Conservation (phyloP, 1,140 invertebrate genomes). For the Penaeus chinensis region DNA sequence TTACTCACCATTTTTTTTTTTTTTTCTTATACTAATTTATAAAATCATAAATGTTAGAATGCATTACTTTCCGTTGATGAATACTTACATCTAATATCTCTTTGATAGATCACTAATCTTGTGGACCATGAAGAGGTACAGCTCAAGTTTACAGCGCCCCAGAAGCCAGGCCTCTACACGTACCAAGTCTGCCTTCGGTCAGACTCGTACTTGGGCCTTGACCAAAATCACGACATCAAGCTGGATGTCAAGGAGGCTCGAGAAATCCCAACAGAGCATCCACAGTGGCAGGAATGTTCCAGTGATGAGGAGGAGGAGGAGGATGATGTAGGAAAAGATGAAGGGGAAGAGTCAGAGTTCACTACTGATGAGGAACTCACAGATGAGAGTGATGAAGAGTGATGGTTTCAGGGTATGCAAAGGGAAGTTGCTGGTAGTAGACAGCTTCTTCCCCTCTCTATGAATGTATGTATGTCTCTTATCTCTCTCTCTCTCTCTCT, state of each 20-base stretch:
- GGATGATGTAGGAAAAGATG: conserved; percentile 72
- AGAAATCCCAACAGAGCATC: conserved; percentile 88
- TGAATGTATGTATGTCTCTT: not conserved
- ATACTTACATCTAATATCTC: not conserved
- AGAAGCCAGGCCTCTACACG: conserved; percentile 90
- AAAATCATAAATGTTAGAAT: not conserved
- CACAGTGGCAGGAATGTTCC: conserved; percentile 92
- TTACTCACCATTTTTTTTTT: not conserved
- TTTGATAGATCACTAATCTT: conserved; percentile 74
- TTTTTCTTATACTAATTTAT: not conserved
- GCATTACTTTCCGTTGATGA: conserved; percentile 19
- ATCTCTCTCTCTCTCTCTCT: too few species aligned
- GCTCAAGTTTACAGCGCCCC: conserved; percentile 94
- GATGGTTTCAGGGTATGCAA: not conserved
- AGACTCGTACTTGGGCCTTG: conserved; percentile 95
- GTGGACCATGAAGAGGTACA: conserved; percentile 87
- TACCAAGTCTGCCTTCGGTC: conserved; percentile 94
- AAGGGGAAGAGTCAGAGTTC: conserved; percentile 65
- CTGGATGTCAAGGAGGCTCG: conserved; percentile 96
- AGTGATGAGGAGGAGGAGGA: conserved; percentile 87
- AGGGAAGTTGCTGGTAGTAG: not conserved
- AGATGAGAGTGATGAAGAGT: conserved; percentile 63
- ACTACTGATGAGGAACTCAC: conserved; percentile 65
- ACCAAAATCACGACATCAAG: conserved; percentile 92
- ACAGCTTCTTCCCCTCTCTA: too few species aligned